phyloP scores from a whole-genome alignment of 2,797 vertebrate genomes.

The Darevskia mixta region DNA sequence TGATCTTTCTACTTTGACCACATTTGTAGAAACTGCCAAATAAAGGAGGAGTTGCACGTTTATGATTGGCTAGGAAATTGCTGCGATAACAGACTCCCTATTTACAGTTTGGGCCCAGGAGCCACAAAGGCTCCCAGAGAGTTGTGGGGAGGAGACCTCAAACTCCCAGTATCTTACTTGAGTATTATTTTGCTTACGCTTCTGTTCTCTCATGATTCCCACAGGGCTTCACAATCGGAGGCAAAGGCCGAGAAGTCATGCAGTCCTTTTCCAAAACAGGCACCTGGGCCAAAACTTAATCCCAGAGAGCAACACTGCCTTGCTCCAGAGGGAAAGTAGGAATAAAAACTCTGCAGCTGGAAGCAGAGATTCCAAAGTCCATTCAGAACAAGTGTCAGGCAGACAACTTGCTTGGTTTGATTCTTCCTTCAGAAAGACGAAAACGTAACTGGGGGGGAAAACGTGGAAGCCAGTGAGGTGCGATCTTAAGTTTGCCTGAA shows the following conservation, averaged over 20 bases:
- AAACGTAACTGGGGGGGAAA: neutral
- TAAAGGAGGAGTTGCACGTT: conserved; percentile 23
- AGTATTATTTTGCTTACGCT: conserved; percentile 62
- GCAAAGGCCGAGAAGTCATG: conserved; percentile 33
- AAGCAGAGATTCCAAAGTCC: conserved; percentile 27
- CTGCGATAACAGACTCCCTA: conserved; percentile 63
- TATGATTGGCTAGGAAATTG: conserved; percentile 44
- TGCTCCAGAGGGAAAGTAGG: conserved; percentile 27
- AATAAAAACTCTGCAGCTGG: neutral
- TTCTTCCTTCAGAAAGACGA: neutral
- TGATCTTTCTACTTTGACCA: conserved; percentile 15
- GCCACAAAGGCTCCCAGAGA: conserved; percentile 66
- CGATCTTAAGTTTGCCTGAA: neutral
- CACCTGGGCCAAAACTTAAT: conserved; percentile 44
- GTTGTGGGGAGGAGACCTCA: conserved; percentile 61
- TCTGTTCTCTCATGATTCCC: conserved; percentile 58
- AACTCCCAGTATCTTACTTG: conserved; percentile 67
- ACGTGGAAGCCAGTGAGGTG: neutral
- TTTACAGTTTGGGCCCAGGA: conserved; percentile 63
- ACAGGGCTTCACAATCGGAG: conserved; percentile 41
- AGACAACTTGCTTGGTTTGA: neutral
- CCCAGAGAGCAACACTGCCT: conserved; percentile 23
- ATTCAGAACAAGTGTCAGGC: neutral
- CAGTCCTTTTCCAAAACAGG: conserved; percentile 14
- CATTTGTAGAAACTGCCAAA: conserved; percentile 16